Percentiles rank a stretch among this genome's conserved stretches.
Evolutionary conservation across 2,113 vertebrate genomes (phyloP).

Genomic region (rat (Rattus norvegicus)): GRCr8 NC_086026.1:15460001-15460500

Average conservation of each 20-base stretch:
- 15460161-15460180: neutral
- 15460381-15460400: neutral
- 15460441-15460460: neutral
- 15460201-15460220: neutral
- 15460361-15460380: neutral
- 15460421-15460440: too few relatives aligned
- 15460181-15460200: neutral
- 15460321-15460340: neutral
- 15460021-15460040: neutral
- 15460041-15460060: neutral
- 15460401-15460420: neutral
- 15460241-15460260: neutral
- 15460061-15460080: neutral
- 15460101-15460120: neutral
- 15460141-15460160: neutral
- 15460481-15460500: neutral
- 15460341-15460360: too few relatives aligned
- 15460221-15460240: neutral
- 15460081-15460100: neutral
- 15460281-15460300: neutral
- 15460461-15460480: neutral
- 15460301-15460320: neutral
- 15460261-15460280: neutral
- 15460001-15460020: neutral
- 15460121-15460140: neutral